phyloP scores from a whole-genome alignment of 2,888 invertebrate species.

The Cloeon dipterum region DNA sequence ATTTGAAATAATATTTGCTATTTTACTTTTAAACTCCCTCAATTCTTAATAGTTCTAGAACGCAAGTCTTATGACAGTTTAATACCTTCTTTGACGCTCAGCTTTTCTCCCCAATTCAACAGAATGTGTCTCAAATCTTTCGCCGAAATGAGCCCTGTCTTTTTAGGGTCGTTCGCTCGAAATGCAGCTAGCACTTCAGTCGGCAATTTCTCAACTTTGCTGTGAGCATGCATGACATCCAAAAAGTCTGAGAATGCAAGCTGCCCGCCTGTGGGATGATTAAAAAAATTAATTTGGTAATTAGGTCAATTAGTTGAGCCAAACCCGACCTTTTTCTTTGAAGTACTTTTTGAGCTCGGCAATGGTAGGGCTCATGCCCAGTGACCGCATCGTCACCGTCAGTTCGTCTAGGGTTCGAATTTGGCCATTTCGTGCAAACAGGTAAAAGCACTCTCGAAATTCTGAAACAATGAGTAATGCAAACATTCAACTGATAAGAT shows the following conservation, averaged over 20 bases:
- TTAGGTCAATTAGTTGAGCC: conserved; percentile 2
- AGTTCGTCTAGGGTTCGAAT: conserved; percentile 76
- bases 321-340: conserved; percentile 33
- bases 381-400: conserved; percentile 81
- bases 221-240: conserved; percentile 86
- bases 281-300: no score
- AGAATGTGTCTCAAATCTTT: conserved; percentile 65
- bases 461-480: conserved; percentile 30
- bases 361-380: conserved; percentile 84
- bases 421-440: conserved; percentile 75
- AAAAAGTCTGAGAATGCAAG: conserved; percentile 90
- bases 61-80: no score
- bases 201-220: conserved; percentile 57
- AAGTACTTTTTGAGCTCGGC: conserved; percentile 69
- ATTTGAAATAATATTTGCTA: not conserved
- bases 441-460: conserved; percentile 88
- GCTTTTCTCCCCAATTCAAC: conserved; percentile 78
- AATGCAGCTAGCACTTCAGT: conserved; percentile 74
- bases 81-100: conserved; percentile 40
- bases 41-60: no score
- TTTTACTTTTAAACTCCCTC: no score
- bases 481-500: conserved; percentile 6
- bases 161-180: conserved; percentile 55
- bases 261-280: conserved; percentile 41
- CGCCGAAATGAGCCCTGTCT: conserved; percentile 52